Percentiles rank a stretch among this genome's conserved stretches.
phyloP scores from a whole-genome alignment of 2,797 vertebrate genomes.

The Scolopax rusticola region DNA sequence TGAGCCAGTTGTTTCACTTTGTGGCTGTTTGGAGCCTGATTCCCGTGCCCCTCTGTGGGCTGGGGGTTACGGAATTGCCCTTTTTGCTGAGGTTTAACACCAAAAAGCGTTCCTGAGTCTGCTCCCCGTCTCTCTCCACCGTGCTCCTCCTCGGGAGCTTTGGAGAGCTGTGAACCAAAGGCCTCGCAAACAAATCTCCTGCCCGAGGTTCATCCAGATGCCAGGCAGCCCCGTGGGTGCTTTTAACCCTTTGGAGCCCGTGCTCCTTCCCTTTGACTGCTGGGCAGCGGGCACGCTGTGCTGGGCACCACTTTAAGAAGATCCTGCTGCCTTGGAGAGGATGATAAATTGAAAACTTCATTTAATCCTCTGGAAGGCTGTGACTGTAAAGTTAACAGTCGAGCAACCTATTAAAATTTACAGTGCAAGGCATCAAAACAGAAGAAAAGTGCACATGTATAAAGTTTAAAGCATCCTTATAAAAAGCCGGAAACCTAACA shows the following conservation, averaged over 20 bases:
- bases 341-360: constrained; percentile 52
- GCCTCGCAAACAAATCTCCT: constrained; percentile 31
- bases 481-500: constrained; percentile 75
- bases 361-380: constrained; percentile 48
- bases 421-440: constrained; percentile 57
- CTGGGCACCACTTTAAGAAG: neutral
- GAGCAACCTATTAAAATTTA: constrained; percentile 50
- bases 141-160: neutral
- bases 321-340: neutral
- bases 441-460: constrained; percentile 32
- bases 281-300: neutral
- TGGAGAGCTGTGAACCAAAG: constrained; percentile 27
- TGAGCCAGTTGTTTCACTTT: rapidly evolving
- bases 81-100: neutral
- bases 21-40: rapidly evolving
- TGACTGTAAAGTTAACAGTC: constrained; percentile 64
- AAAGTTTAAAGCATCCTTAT: constrained; percentile 61
- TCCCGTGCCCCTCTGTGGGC: rapidly evolving
- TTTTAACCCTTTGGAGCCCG: constrained; percentile 7
- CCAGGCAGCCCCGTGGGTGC: neutral
- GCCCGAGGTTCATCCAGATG: constrained; percentile 45
- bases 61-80: neutral
- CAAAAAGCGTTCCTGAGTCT: neutral
- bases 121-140: constrained; percentile 9
- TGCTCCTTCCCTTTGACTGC: neutral